Conservation (phyloP, 2,888 invertebrate genomes). For the Polia nebulosa region DNA sequence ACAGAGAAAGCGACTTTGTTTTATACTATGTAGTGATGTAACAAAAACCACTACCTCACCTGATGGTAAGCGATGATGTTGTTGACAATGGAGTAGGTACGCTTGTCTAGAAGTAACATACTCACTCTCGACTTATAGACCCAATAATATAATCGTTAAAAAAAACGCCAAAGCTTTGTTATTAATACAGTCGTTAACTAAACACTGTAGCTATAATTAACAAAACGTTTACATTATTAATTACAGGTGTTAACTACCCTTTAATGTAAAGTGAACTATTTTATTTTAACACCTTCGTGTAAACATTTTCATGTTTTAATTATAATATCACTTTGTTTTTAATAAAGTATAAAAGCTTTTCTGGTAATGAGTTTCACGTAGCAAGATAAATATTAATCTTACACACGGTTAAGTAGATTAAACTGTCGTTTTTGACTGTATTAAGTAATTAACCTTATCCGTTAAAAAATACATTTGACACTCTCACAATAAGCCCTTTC, state of each 20-base stretch:
- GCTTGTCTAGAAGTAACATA: too few relatives aligned
- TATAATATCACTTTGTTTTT: constrained; percentile 37
- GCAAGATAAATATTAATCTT: constrained; percentile 47
- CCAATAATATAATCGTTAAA: background rate
- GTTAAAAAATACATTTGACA: background rate
- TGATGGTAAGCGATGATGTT: too few relatives aligned
- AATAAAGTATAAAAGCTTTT: constrained; percentile 36
- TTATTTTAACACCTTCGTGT: constrained; percentile 22
- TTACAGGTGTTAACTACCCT: constrained; percentile 28
- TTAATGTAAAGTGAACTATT: constrained; percentile 7
- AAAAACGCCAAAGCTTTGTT: background rate
- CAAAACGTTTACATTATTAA: constrained; percentile 23
- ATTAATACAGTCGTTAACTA: background rate
- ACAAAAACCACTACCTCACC: too few relatives aligned
- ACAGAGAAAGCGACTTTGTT: too few relatives aligned
- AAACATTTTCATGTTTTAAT: constrained; percentile 18
- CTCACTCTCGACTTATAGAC: too few relatives aligned
- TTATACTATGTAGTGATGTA: too few relatives aligned
- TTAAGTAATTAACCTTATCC: background rate
- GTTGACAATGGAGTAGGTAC: too few relatives aligned
- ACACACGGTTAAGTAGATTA: constrained; percentile 14
- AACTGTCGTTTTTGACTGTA: background rate
- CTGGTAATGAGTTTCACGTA: constrained; percentile 20
- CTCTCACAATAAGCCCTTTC: too few relatives aligned
- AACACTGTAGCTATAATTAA: constrained; percentile 11